A percentile compares a stretch with the other conserved stretches of the same genome.
Conservation (phyloP, 1,140 invertebrate species). For the Drosophila neocordata region DNA sequence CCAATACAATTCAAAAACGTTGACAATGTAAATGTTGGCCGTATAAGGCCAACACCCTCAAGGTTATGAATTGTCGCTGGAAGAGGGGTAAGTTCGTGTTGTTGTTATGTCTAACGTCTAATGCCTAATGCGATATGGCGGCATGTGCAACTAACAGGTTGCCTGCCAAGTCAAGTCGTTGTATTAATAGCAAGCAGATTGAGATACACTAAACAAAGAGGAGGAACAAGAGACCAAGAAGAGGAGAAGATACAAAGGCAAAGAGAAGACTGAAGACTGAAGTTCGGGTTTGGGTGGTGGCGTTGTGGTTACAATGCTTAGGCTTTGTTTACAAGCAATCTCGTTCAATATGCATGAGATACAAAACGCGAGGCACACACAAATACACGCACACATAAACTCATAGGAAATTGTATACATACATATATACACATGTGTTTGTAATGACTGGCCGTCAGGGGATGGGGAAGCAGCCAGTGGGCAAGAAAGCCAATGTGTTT, state of each 20-base stretch:
- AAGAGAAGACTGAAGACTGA: background rate
- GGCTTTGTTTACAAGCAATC: conserved; percentile 59
- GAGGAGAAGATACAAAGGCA: no score
- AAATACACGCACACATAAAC: background rate
- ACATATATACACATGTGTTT: conserved; percentile 6
- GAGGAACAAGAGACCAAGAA: background rate
- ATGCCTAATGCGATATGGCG: conserved; percentile 36
- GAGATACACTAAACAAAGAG: background rate
- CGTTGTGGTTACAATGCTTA: conserved; percentile 37
- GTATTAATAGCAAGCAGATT: conserved; percentile 30
- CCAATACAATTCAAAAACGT: conserved; percentile 6
- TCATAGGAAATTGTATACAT: no score
- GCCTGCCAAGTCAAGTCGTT: conserved; percentile 32
- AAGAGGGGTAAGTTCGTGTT: no score
- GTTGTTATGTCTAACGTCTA: background rate
- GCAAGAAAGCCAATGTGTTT: background rate
- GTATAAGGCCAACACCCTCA: background rate
- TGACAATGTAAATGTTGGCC: conserved; percentile 35
- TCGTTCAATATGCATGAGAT: conserved; percentile 65
- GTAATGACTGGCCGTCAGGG: background rate
- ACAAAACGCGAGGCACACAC: conserved; percentile 35
- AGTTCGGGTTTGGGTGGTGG: conserved; percentile 8
- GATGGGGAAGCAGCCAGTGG: background rate
- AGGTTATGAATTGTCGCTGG: no score
- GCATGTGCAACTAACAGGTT: conserved; percentile 56